phyloP scores from a whole-genome alignment of 1,140 invertebrate species.

The Akabosia matsudoensis region DNA sequence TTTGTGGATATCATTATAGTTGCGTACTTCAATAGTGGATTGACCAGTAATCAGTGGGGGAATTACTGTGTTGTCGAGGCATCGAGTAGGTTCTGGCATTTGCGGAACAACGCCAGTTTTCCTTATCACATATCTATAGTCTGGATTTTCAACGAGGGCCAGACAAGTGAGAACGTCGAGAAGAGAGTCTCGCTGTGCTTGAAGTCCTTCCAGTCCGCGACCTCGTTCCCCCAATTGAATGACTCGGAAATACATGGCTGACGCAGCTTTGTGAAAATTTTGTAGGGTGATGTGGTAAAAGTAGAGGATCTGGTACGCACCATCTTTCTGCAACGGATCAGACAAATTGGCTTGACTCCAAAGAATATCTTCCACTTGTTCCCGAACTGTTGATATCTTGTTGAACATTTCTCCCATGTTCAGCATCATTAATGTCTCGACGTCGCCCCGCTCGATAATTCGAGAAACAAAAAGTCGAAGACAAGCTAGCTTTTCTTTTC shows the following conservation, averaged over 20 bases:
- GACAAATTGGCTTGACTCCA: slow-evolving; percentile 40
- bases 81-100: not conserved
- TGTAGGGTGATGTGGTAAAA: slow-evolving; percentile 37
- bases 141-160: not conserved
- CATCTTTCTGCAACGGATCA: slow-evolving; percentile 37
- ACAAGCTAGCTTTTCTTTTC: slow-evolving; percentile 36
- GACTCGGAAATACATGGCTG: slow-evolving; percentile 34
- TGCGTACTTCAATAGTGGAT: not conserved
- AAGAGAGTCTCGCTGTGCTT: slow-evolving; percentile 38
- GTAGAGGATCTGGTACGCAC: slow-evolving; percentile 44
- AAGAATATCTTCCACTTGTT: slow-evolving; percentile 41
- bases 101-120: slow-evolving; percentile 25
- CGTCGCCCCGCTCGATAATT: slow-evolving; percentile 32
- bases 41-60: not conserved
- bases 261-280: slow-evolving; percentile 43
- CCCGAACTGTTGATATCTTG: slow-evolving; percentile 26
- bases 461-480: slow-evolving; percentile 35
- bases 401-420: slow-evolving; percentile 33
- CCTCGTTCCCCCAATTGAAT: slow-evolving; percentile 41
- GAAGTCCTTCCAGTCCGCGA: slow-evolving; percentile 29
- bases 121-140: slow-evolving; percentile 28
- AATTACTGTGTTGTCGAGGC: not conserved
- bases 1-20: slow-evolving; percentile 30
- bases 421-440: slow-evolving; percentile 36
- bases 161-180: slow-evolving; percentile 41